Evolutionary conservation across 1,140 invertebrate genomes (phyloP).

Genomic region (Araneus ventricosus): DNA sequence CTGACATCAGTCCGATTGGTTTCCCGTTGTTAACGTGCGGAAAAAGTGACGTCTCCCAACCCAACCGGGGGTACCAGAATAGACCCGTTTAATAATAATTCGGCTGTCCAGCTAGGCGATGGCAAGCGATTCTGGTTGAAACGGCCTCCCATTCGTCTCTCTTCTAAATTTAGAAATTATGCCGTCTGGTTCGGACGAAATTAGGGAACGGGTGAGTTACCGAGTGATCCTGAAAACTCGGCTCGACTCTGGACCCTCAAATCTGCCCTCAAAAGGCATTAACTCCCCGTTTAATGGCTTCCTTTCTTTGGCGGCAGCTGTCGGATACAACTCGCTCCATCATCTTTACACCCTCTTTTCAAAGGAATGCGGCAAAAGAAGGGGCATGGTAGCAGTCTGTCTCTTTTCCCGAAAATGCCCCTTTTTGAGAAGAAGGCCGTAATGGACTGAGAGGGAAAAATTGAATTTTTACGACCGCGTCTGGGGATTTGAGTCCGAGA

Average conservation of each 20-base stretch:
- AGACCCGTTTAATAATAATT: no score
- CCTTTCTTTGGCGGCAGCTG: neutral
- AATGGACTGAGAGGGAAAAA: neutral
- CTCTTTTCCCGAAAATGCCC: neutral
- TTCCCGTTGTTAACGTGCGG: no score
- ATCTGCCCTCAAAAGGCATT: neutral
- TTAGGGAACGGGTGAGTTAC: neutral
- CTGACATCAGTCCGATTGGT: no score
- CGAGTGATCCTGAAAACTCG: neutral
- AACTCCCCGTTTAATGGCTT: neutral
- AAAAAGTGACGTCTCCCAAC: no score
- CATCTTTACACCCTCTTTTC: neutral
- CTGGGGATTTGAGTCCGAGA: neutral
- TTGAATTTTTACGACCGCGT: neutral
- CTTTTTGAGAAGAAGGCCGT: neutral
- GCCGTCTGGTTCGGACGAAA: neutral
- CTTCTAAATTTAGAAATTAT: neutral
- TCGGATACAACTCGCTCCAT: neutral
- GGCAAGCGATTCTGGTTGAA: no score
- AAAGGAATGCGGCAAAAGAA: neutral
- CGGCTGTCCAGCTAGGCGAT: no score
- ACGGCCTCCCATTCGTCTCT: neutral
- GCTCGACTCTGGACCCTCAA: neutral
- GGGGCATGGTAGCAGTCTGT: neutral
- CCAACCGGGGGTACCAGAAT: no score